These are phyloP conservation scores for Nephila pilipes DNA, from an alignment of 1,140 invertebrate species.

Conservation along the genomic window DNA sequence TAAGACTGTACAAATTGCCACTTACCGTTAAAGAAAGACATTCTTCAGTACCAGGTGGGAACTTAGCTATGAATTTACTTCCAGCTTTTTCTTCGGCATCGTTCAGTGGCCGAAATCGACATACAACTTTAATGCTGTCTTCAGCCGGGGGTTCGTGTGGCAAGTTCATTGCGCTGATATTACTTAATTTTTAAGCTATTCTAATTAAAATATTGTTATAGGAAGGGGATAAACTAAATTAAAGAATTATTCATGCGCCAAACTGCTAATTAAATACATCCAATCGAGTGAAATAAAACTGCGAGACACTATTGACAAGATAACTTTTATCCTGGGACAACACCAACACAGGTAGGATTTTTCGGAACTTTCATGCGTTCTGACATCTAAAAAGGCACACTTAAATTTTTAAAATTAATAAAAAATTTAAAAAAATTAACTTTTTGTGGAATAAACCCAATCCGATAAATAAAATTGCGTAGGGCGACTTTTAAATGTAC, in stretches of 20 bases:
- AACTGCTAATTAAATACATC: neutral
- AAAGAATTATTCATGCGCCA: neutral
- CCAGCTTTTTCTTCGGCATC: conserved; percentile 98
- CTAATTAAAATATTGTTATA: neutral
- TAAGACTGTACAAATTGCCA: neutral
- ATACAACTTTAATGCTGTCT: conserved; percentile 98
- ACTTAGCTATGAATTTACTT: conserved; percentile 98
- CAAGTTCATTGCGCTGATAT: conserved; percentile 55
- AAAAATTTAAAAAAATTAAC: neutral
- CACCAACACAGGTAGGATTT: neutral
- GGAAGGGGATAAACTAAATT: neutral
- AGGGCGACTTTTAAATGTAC: neutral
- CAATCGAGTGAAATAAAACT: neutral
- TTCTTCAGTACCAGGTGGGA: conserved; percentile 83
- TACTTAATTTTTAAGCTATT: neutral
- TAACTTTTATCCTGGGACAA: neutral
- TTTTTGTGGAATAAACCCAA: neutral
- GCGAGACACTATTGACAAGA: neutral
- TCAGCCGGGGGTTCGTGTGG: conserved; percentile 70
- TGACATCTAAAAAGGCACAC: neutral
- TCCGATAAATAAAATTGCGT: neutral
- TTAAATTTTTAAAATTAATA: neutral
- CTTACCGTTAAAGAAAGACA: conserved; percentile 78
- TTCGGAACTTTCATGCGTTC: neutral
- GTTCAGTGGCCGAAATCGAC: conserved; percentile 98